Evolutionary conservation across 2,113 vertebrate species (phyloP), one percentile per base, ranked within the genome.

Genomic region (Galeopterus variegatus): DNA sequence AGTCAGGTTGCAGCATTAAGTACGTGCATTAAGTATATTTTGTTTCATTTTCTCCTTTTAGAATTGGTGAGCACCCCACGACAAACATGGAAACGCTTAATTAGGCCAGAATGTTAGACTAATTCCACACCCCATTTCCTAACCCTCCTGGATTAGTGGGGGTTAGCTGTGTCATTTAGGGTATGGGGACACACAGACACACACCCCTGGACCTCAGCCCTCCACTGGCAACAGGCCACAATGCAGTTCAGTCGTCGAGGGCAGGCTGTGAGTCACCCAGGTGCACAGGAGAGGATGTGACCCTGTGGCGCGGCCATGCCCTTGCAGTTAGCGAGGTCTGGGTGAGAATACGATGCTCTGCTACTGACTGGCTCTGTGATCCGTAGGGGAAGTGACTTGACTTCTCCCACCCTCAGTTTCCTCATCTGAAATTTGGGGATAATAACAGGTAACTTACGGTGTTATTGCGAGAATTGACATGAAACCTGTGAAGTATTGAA

Each of bases 291-390:
- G 19, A 26, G 52, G 72, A 23, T 0, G 8, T 2, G 50, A 23
- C 21, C 7, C 45, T 5, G 26, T 0, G 3, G 62, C 45, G 52
- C 0, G 1, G 15, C 17, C 0, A 0, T 41, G 45, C 77, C 11
- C 64, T 28, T 26, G 28, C 31, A 14, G 18, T 9, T 7, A 2
- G 9, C 36, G 8, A 6, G 52, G 1, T 36, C 14, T 52, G 5
- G 60, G 19, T 64, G 41, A 62, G n/a, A 64, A 28, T 6, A 3
- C 28, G 12, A 3, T 3, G 36, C 48, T 6, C 48, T 7, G 28
- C 3, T 28, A 33, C 33, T 17, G 64, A 8, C 58, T 24, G 4
- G 4, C 52, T 52, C 75, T 48, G 54, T 26, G 62, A 72, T 36
- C 50, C 14, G 6, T 24, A 41, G 31, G 13, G 50, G 48, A 52